Conservation (phyloP, 2,797 vertebrate species). For the Poeciliopsis gracilis region DNA sequence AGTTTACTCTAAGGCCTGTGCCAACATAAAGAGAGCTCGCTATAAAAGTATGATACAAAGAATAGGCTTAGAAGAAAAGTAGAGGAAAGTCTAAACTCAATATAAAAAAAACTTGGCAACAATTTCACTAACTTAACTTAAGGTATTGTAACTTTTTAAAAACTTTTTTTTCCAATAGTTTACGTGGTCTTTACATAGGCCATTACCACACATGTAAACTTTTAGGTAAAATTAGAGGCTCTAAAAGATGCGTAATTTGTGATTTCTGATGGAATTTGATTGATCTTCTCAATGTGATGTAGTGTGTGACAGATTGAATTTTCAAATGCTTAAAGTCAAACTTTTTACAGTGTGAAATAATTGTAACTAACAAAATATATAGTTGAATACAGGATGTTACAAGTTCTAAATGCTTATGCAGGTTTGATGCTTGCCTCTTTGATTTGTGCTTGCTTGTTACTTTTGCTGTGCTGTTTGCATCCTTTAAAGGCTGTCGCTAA, state of each 20-base stretch:
- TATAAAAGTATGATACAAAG: conserved; percentile 4
- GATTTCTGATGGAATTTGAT: background rate
- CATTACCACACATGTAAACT: background rate
- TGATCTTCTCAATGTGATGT: background rate
- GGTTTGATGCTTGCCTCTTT: conserved; percentile 30
- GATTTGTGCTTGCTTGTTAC: conserved; percentile 9
- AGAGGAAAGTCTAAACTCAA: background rate
- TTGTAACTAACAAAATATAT: background rate
- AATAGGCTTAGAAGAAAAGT: background rate
- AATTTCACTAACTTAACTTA: background rate
- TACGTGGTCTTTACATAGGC: background rate
- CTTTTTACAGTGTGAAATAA: background rate
- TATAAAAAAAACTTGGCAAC: background rate
- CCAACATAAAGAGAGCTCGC: conserved; percentile 18
- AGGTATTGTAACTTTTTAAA: conserved; percentile 1
- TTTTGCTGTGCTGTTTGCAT: conserved; percentile 22
- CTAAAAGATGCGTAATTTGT: background rate
- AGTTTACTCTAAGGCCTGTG: conserved; percentile 20
- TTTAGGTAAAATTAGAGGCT: background rate
- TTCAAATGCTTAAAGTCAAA: background rate
- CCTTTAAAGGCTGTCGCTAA: conserved; percentile 33
- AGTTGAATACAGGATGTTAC: conserved; percentile 6
- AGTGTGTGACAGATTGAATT: background rate
- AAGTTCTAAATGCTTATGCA: conserved; percentile 21
- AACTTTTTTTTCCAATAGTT: background rate